Evolutionary conservation across 2,888 invertebrate genomes (phyloP), one percentile per base, ranked within the genome.

Genomic region (Erynnis tages): DNA sequence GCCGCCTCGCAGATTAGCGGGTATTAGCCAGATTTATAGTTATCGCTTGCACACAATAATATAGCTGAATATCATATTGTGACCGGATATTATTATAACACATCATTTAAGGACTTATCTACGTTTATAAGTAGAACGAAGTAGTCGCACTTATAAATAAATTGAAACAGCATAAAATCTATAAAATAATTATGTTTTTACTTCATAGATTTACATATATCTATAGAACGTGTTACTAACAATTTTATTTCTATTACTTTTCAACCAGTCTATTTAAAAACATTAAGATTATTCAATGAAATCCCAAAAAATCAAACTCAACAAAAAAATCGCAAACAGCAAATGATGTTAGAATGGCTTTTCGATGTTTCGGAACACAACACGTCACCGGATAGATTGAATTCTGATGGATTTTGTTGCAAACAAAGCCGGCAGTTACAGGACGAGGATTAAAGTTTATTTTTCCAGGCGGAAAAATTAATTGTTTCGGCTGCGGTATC

Each of bases 391-490:
- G n/a, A n/a, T 43, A 37, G 44, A 52, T 52, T 50, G 21, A 50
- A 50, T 43, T 43, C 17, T 43, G 50, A 50, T 50, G 43, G 43
- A 50, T 50, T 43, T 50, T 50, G 43, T 50, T 50, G 11, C 35
- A 41, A 43, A 50, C 50, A 50, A 43, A 50, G 43, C 43, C 43
- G 23, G 16, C 40, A 21, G 40, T 21, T 30, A 34, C 41, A 34
- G 17, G 25, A 34, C 32, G 50, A 7, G 19, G 35, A 43, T 43
- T 37, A 43, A 19, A 44, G 35, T 50, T 50, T 50, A 50, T 50
- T 50, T 50, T 50, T 50, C 29, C 29, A 43, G 27, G 50, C 19
- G 35, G 34, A 50, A 37, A 50, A 50, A 29, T 43, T 50, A 50
- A 50, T 43, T 43, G 43, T 34, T 34, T 43, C 8, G 4, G 37